A percentile compares a stretch with the other conserved stretches of the same genome.
These are phyloP conservation scores for Eupithecia tripunctaria DNA, from an alignment of 2,888 invertebrate genomes.

Conservation along the genomic window DNA sequence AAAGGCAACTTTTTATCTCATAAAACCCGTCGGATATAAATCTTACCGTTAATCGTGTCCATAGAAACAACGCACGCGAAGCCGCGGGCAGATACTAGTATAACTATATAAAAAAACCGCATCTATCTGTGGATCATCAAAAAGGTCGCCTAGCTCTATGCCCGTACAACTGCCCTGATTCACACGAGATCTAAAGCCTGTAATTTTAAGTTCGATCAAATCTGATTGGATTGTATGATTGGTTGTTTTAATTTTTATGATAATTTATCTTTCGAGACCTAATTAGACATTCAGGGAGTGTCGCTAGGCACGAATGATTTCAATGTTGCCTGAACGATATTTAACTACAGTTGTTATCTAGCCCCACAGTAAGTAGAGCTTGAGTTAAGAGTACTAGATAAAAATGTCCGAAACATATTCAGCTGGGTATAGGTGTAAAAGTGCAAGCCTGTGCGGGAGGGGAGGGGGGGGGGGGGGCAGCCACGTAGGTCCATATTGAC, in stretches of 20 bases:
- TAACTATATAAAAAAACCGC: too few relatives aligned
- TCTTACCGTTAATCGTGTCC: too few relatives aligned
- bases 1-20: background rate
- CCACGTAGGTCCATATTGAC: background rate
- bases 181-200: constrained; percentile 29
- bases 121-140: background rate
- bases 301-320: background rate
- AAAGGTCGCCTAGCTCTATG: background rate
- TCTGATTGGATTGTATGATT: constrained; percentile 28
- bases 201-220: constrained; percentile 34
- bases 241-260: background rate
- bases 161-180: constrained; percentile 21
- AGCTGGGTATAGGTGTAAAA: background rate
- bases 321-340: background rate
- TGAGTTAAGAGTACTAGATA: too few relatives aligned
- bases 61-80: too few relatives aligned
- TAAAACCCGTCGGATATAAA: too few relatives aligned
- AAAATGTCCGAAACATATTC: too few relatives aligned
- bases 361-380: too few relatives aligned
- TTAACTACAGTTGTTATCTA: background rate
- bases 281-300: background rate
- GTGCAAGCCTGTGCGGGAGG: background rate
- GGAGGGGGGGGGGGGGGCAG: background rate
- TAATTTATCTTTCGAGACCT: background rate
- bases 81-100: too few relatives aligned